Conservation (phyloP, 2,113 vertebrate genomes). For the Poeciliopsis turrubarensis region DNA sequence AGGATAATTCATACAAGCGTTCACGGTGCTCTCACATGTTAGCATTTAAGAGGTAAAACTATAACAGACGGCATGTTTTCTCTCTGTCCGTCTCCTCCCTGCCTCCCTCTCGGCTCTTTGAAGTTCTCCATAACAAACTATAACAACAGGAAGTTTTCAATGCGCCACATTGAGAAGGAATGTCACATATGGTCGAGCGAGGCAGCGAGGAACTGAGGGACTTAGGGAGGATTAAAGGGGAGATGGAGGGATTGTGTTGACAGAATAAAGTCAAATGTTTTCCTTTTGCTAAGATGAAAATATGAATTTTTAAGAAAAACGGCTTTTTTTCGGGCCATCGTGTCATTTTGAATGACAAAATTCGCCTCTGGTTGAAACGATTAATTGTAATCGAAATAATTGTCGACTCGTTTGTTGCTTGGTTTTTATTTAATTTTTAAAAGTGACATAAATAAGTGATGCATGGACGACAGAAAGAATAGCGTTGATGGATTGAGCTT, state of each 20-base stretch:
- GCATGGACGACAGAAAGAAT: too few relatives aligned
- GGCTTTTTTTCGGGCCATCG: too few relatives aligned
- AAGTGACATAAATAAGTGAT: too few relatives aligned
- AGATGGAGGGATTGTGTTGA: constrained; percentile 18
- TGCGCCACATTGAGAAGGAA: constrained; percentile 72
- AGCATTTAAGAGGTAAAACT: constrained; percentile 72
- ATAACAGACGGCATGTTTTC: constrained; percentile 58
- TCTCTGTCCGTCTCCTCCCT: background rate
- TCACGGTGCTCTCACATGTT: constrained; percentile 70
- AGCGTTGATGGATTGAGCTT: too few relatives aligned
- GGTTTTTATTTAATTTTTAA: too few relatives aligned
- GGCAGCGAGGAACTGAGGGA: constrained; percentile 17
- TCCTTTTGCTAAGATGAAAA: background rate
- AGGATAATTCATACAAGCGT: constrained; percentile 64
- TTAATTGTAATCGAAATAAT: too few relatives aligned
- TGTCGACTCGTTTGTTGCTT: too few relatives aligned
- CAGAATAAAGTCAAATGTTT: constrained; percentile 3
- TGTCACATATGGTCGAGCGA: constrained; percentile 58
- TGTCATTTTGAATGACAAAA: too few relatives aligned
- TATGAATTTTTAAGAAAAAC: background rate
- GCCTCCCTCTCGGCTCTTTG: constrained; percentile 47
- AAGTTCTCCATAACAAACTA: constrained; percentile 70
- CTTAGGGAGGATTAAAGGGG: constrained; percentile 26
- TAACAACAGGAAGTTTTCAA: constrained; percentile 78
- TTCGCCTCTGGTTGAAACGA: too few relatives aligned